phyloP scores from a whole-genome alignment of 2,797 vertebrate species.

The Neosilurus hyrtlii region DNA sequence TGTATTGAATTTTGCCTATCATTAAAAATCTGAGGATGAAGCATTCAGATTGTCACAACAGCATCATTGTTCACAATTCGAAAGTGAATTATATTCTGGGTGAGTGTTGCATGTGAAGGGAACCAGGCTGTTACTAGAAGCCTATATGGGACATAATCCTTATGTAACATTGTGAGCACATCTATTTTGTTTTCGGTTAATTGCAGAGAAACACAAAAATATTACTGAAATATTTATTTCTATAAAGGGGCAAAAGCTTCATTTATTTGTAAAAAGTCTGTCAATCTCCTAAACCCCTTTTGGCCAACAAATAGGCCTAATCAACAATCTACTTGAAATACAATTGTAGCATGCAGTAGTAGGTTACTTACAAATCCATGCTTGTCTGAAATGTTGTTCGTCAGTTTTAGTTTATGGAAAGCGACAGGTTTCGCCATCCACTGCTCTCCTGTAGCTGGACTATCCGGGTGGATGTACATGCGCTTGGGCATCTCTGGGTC shows the following conservation, averaged over 20 bases:
- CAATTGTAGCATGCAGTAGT: conserved; percentile 23
- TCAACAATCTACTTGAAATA: conserved; percentile 16
- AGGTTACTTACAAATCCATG: conserved; percentile 93
- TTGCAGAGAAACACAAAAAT: background rate
- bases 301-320: background rate
- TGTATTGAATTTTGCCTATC: conserved; percentile 21
- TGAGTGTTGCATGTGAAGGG: background rate
- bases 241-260: background rate
- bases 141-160: background rate
- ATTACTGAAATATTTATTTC: background rate
- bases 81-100: conserved; percentile 13
- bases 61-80: conserved; percentile 30
- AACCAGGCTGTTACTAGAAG: background rate
- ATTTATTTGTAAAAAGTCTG: conserved; percentile 6
- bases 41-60: conserved; percentile 26
- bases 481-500: conserved; percentile 98
- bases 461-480: conserved; percentile 98
- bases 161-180: background rate
- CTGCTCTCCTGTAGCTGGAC: conserved; percentile 95
- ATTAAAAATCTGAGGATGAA: conserved; percentile 27
- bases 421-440: conserved; percentile 99
- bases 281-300: conserved; percentile 14
- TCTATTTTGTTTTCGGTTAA: background rate
- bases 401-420: conserved; percentile 96
- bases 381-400: conserved; percentile 98